Conservation (phyloP, 2,113 vertebrate genomes). For the Nymphicus hollandicus region DNA sequence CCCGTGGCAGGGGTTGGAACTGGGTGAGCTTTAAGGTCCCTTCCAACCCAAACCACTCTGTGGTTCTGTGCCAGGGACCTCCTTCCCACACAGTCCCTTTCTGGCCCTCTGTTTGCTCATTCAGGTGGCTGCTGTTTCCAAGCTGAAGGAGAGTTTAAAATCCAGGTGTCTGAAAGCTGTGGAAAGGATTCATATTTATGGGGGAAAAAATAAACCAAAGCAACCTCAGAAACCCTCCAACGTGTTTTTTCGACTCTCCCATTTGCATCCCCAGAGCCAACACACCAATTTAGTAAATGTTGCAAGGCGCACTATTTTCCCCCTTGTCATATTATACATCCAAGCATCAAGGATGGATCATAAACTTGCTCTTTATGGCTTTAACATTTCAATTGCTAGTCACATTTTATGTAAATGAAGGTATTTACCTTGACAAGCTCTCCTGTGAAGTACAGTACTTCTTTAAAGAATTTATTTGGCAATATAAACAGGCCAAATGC, state of each 20-base stretch:
- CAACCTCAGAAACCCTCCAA: neutral
- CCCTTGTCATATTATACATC: slow-evolving; percentile 62
- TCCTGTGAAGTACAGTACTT: slow-evolving; percentile 66
- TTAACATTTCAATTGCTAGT: slow-evolving; percentile 69
- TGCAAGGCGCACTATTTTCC: slow-evolving; percentile 51
- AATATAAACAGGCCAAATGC: slow-evolving; percentile 59
- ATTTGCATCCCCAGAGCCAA: slow-evolving; percentile 19
- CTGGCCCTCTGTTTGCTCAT: neutral
- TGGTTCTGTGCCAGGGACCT: neutral
- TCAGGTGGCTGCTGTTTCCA: neutral
- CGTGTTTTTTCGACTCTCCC: slow-evolving; percentile 26
- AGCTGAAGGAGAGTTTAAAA: neutral
- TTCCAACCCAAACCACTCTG: neutral
- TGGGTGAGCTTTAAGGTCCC: neutral
- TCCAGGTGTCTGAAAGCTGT: neutral
- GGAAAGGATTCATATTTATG: neutral
- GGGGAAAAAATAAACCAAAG: neutral
- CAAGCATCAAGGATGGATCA: slow-evolving; percentile 69
- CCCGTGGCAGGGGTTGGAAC: neutral
- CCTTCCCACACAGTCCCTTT: neutral
- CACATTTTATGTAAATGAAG: slow-evolving; percentile 69
- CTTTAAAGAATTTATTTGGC: slow-evolving; percentile 65
- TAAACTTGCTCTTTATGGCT: slow-evolving; percentile 72
- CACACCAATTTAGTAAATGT: slow-evolving; percentile 64
- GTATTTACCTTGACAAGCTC: slow-evolving; percentile 72